Evolutionary conservation across 2,888 invertebrate genomes (phyloP).

Genomic region (Gerosis bhagava): DNA sequence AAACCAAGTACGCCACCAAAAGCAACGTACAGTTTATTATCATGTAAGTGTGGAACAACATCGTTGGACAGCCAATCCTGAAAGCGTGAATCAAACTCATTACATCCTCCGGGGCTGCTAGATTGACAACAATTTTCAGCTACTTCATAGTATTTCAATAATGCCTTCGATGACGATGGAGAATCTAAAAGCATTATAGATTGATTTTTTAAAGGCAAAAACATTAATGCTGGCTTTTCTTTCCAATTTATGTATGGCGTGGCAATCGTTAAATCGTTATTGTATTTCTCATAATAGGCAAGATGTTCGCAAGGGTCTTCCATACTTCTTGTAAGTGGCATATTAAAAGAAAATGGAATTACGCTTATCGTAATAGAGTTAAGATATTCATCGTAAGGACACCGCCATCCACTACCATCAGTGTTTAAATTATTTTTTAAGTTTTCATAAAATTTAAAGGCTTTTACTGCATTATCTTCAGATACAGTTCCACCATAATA

Average conservation of each 20-base stretch:
- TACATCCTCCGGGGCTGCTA: constrained; percentile 51
- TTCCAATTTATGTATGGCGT: constrained; percentile 83
- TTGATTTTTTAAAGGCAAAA: constrained; percentile 80
- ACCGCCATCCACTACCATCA: constrained; percentile 82
- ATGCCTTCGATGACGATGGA: constrained; percentile 51
- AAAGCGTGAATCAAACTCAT: constrained; percentile 75
- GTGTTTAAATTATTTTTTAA: constrained; percentile 81
- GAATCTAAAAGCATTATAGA: constrained; percentile 48
- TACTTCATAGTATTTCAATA: constrained; percentile 81
- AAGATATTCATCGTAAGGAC: constrained; percentile 44
- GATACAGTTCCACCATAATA: constrained; percentile 84
- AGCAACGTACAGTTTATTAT: constrained; percentile 83
- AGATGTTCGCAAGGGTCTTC: constrained; percentile 50
- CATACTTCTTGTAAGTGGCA: constrained; percentile 36
- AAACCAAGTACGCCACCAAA: constrained; percentile 72
- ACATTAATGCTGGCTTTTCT: constrained; percentile 76
- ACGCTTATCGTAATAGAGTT: constrained; percentile 48
- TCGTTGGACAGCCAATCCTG: constrained; percentile 78
- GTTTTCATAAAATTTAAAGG: constrained; percentile 80
- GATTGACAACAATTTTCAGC: constrained; percentile 75
- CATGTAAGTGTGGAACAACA: constrained; percentile 78
- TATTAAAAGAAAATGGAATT: constrained; percentile 37
- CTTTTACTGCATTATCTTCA: constrained; percentile 74
- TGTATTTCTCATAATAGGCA: constrained; percentile 54
- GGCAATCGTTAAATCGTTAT: constrained; percentile 60